These are phyloP conservation scores for Neosilurus mollespiculum DNA, from an alignment of 2,797 vertebrate genomes.

Conservation along the genomic window DNA sequence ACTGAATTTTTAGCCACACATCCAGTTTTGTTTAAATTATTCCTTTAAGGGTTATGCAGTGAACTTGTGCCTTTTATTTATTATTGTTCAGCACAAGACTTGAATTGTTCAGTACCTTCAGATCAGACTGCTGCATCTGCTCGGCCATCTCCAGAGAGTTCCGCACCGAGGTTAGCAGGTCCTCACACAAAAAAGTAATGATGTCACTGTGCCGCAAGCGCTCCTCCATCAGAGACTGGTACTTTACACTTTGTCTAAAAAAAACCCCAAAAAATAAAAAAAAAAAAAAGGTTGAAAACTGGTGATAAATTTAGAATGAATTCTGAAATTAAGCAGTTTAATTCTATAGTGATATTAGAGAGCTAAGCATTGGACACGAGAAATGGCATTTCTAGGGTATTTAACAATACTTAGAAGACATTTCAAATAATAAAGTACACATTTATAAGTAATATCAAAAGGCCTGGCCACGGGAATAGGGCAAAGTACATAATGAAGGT, in stretches of 20 bases:
- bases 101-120: constrained; percentile 71
- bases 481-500: neutral
- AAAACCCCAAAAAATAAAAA: too few species aligned
- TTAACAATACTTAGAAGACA: neutral
- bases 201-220: constrained; percentile 85
- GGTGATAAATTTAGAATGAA: neutral
- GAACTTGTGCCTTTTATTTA: neutral
- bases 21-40: neutral
- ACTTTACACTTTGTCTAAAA: constrained; percentile 92
- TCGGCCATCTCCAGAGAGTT: constrained; percentile 84
- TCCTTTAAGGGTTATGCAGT: neutral
- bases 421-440: neutral
- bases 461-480: neutral
- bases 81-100: neutral
- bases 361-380: too few species aligned
- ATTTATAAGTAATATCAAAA: neutral
- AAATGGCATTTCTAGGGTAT: neutral
- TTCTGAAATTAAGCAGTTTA: too few species aligned
- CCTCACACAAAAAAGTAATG: constrained; percentile 78
- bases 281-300: constrained; percentile 19
- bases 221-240: constrained; percentile 82
- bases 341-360: too few species aligned
- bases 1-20: neutral
- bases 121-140: constrained; percentile 73
- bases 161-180: constrained; percentile 79